A percentile compares a stretch with the other conserved stretches of the same genome.
Evolutionary conservation across 2,797 vertebrate species (phyloP).

Genomic region (Sebastes oblongus): DNA sequence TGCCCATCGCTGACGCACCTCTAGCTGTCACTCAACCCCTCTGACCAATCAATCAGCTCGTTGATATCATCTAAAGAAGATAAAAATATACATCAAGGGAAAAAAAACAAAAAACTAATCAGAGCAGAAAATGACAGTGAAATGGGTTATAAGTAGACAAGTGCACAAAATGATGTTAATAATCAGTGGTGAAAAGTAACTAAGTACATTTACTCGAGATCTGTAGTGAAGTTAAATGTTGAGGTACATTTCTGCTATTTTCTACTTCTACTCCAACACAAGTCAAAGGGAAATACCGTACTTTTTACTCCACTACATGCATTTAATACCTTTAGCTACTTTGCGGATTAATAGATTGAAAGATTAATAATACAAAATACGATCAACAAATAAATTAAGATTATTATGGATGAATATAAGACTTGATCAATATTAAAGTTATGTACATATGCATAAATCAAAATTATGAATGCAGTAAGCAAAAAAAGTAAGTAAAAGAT

Average conservation of each 20-base stretch:
- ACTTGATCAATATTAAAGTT: too few relatives aligned
- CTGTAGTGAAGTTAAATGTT: neutral
- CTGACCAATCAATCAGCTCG: neutral
- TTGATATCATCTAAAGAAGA: conserved; percentile 19
- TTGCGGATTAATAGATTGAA: too few relatives aligned
- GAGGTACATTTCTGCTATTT: neutral
- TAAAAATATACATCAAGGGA: neutral
- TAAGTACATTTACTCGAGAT: neutral
- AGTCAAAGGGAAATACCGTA: neutral
- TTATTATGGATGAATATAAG: too few relatives aligned
- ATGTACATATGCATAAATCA: too few relatives aligned
- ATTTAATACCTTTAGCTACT: too few relatives aligned
- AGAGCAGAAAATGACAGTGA: neutral
- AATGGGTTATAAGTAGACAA: neutral
- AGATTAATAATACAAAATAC: too few relatives aligned
- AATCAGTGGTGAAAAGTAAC: neutral
- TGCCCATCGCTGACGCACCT: conserved; percentile 82
- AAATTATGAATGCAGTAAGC: too few relatives aligned
- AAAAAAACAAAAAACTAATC: neutral
- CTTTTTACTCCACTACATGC: too few relatives aligned
- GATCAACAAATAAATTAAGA: too few relatives aligned
- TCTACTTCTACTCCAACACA: neutral
- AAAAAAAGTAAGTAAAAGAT: too few relatives aligned
- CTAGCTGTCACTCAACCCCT: conserved; percentile 14
- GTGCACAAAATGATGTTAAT: neutral